Base-by-base conservation (phyloP, 2,888 invertebrate genomes). In the Dione juno region DNA sequence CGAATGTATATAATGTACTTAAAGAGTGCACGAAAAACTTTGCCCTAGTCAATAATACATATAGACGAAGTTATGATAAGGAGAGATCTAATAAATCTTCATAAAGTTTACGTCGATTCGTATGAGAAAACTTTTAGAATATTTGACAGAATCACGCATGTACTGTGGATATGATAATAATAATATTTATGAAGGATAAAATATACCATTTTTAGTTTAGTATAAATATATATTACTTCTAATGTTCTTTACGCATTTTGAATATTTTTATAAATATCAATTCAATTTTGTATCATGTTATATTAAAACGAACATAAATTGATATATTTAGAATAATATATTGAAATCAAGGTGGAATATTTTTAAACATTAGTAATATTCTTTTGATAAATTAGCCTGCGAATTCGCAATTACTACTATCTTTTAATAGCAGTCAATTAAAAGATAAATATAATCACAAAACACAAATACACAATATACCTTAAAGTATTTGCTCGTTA, bases 51-150 rank as follows among this genome's bases (percentile, higher is more conserved):
- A 68, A 69, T 58, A 66, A 71, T 65, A 50, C 66, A 67, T 41
- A 63, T 66, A 70, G 69, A 69, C 71, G 69, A 76, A 74, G 71
- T 75, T 74, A 59, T 59, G 68, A 68, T 67, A 74, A 74, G 73
- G 73, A 72, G 68, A 67, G 70, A 72, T 73, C 69, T 70, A 72
- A 76, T 75, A 77, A 77, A 72, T 73, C 72, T 70, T 63, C 40
- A 57, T 37, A 64, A 70, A 73, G 73, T 67, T 73, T 64, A 67
- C 69, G 70, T 72, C 75, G 69, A 70, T 70, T 69, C 74, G 65
- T 66, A 68, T 75, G 70, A 66, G 69, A 48, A 41, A 70, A 70
- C 58, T 70, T 74, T 19, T 54, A 43, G 54, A 21, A 61, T 45
- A 21, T 59, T 67, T 65, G 53, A 66, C 35, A 71, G 28, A 45